Percentiles rank a stretch among this genome's conserved stretches.
Evolutionary conservation across 2,888 invertebrate genomes (phyloP).

Genomic region (Notodonta ziczac): DNA sequence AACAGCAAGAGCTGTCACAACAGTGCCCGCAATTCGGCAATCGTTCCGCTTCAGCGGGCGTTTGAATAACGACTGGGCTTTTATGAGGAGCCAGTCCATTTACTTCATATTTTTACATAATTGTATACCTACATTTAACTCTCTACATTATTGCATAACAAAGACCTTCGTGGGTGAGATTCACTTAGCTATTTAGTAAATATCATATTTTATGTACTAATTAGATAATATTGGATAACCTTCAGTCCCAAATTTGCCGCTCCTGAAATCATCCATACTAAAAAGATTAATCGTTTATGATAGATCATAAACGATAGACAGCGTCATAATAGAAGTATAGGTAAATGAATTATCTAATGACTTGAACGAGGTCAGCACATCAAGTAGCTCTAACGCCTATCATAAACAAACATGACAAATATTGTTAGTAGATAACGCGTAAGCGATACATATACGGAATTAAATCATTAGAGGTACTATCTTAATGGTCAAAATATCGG

Average conservation of each 20-base stretch:
- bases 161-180: conserved; percentile 1
- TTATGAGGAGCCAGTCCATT: conserved; percentile 4
- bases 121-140: conserved; percentile 7
- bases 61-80: conserved; percentile 29
- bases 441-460: neutral
- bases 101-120: conserved; percentile 5
- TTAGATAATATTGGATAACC: too few relatives aligned
- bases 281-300: too few relatives aligned
- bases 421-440: conserved; percentile 1
- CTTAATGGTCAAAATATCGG: neutral
- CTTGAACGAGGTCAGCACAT: conserved; percentile 28
- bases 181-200: neutral
- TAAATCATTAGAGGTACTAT: neutral
- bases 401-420: conserved; percentile 3
- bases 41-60: conserved; percentile 53
- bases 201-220: too few relatives aligned
- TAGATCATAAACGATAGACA: neutral
- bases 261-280: too few relatives aligned
- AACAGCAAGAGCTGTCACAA: conserved; percentile 52
- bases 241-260: too few relatives aligned
- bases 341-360: conserved; percentile 10
- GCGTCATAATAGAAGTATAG: conserved; percentile 10
- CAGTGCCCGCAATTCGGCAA: conserved; percentile 56
- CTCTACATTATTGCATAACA: conserved; percentile 15
- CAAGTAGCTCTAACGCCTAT: conserved; percentile 4